Evolutionary conservation across 2,888 invertebrate genomes (phyloP).

Genomic region (Tridacna gigas): DNA sequence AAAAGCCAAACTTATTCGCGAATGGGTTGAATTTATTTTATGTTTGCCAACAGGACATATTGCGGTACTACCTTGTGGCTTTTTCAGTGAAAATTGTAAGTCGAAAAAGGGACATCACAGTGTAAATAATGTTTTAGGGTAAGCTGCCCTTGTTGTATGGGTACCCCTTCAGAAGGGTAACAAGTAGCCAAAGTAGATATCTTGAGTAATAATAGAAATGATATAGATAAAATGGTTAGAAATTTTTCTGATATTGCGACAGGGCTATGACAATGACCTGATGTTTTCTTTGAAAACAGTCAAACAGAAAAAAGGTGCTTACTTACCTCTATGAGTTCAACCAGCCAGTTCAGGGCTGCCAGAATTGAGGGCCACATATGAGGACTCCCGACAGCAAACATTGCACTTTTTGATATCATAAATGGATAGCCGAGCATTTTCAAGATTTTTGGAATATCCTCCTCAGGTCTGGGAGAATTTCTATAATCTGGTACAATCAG

Average conservation of each 20-base stretch:
- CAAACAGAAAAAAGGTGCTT: neutral
- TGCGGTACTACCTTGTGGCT: too few species aligned
- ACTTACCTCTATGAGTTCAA: constrained; percentile 75
- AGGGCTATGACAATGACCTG: too few species aligned
- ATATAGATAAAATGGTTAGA: too few species aligned
- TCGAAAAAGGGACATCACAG: too few species aligned
- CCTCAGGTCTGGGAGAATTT: constrained; percentile 79
- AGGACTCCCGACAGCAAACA: constrained; percentile 81
- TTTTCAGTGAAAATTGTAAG: too few species aligned
- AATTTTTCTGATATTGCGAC: too few species aligned
- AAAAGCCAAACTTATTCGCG: neutral
- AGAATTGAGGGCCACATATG: constrained; percentile 82
- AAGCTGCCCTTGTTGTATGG: too few species aligned
- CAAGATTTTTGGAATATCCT: constrained; percentile 80
- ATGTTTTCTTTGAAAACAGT: neutral
- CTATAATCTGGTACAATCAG: constrained; percentile 75
- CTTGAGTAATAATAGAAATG: too few species aligned
- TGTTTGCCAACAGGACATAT: too few species aligned
- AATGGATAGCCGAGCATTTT: constrained; percentile 81
- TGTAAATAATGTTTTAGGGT: too few species aligned
- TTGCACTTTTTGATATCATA: constrained; percentile 78
- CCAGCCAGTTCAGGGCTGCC: constrained; percentile 79
- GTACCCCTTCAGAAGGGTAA: too few species aligned
- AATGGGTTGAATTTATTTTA: neutral
- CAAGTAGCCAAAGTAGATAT: too few species aligned